Base-by-base conservation (phyloP, 2,888 invertebrate species). In the Lasius fuliginosus region DNA sequence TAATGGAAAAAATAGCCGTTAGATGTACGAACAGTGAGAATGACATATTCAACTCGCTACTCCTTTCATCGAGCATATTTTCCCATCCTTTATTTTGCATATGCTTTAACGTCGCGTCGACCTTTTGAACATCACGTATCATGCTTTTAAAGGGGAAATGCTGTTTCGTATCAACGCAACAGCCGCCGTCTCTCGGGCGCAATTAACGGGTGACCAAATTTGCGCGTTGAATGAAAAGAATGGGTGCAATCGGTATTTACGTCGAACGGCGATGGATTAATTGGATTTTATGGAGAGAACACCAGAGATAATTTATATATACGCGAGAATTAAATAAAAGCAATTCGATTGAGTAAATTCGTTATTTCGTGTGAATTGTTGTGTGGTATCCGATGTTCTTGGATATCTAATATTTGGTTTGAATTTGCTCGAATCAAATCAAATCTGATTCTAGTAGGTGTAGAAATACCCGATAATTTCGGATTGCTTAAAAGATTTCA, bases 71-170 rank as follows among this genome's bases (percentile, higher is more conserved):
- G 64, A 42, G 67, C 36, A 40, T 68, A 67, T 76, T 58, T 53
- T 36, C 11, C 67, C 62, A 67, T 74, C n/a, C 73, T 79, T 42
- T 67, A 27, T 60, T 84, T 81, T 42, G 84, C 85, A 79, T 76
- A 76, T 84, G 79, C 83, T 91, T 86, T 88, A 84, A 64, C 81
- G 58, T 86, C 84, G 71, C 65, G 84, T 67, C 86, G 73, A 74
- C 75, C 76, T 87, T 83, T 82, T 79, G 79, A 84, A 83, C 65
- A 71, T 65, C 67, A 65, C 76, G 33, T 71, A 84, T 87, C 84
- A 64, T 74, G 67, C 69, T 58, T 84, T 91, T 91, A 89, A 90
- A 91, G 87, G 86, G 86, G 88, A 90, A 40, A 74, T 82, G 53
- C 49, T 60, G 27, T 46, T 83, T 53, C 40, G 6, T 46, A 4